Conservation (phyloP, 2,113 vertebrate genomes). For the Aegotheles bennettii region DNA sequence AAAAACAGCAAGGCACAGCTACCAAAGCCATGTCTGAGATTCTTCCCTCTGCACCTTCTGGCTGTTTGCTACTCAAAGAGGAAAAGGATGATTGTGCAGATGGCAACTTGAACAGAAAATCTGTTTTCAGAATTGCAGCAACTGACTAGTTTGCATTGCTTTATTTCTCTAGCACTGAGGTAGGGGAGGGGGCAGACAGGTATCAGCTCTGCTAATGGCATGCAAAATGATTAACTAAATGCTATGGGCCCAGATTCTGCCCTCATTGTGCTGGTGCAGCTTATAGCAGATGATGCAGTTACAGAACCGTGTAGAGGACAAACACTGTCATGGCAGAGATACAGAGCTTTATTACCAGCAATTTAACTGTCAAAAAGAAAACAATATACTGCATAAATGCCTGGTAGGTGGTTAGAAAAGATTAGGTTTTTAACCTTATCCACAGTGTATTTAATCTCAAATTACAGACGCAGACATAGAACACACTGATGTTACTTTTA, state of each 20-base stretch:
- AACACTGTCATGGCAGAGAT: neutral
- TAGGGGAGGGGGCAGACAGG: neutral
- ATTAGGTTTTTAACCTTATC: neutral
- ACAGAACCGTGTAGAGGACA: neutral
- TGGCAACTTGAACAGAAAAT: neutral
- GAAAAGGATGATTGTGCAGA: neutral
- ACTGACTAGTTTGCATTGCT: neutral
- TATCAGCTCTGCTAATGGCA: neutral
- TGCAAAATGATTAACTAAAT: neutral
- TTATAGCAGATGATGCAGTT: neutral
- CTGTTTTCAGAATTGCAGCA: neutral
- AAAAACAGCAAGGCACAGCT: neutral
- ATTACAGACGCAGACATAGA: neutral
- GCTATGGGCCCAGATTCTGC: neutral
- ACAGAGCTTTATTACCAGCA: neutral
- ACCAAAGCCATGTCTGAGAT: neutral
- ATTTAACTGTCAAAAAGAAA: conserved; percentile 1
- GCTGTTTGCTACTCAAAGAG: neutral
- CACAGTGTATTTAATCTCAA: neutral
- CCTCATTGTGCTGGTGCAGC: neutral
- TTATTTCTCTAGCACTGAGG: neutral
- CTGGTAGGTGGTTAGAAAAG: neutral
- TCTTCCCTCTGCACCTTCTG: neutral
- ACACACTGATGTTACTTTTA: neutral
- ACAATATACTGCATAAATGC: neutral